Conservation (phyloP, 2,113 vertebrate genomes). For the Larimichthys crocea region DNA sequence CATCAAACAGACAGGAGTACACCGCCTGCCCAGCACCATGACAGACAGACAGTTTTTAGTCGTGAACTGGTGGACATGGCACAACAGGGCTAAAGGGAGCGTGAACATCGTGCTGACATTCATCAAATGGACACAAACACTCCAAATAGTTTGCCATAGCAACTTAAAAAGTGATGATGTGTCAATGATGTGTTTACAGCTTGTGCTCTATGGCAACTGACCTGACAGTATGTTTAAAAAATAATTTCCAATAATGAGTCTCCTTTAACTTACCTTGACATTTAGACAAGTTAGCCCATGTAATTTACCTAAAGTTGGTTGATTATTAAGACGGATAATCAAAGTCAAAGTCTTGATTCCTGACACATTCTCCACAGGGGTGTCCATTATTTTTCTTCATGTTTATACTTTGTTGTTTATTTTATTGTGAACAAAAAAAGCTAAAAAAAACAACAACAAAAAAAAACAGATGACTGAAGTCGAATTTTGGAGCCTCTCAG, state of each 20-base stretch:
- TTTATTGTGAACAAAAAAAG: conserved; percentile 6
- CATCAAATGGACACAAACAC: background rate
- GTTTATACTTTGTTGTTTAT: background rate
- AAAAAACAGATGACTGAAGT: background rate
- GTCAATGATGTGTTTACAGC: background rate
- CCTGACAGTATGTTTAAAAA: conserved; percentile 13
- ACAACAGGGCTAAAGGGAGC: background rate
- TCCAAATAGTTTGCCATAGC: too few relatives aligned
- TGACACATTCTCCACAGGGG: background rate
- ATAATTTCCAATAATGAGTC: conserved; percentile 1
- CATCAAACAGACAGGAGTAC: too few relatives aligned
- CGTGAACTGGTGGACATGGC: background rate
- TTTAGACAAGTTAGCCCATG: conserved; percentile 38
- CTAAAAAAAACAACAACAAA: background rate
- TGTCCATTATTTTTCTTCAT: conserved; percentile 3
- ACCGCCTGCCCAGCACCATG: too few relatives aligned
- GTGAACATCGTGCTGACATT: background rate
- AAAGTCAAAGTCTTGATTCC: conserved; percentile 15
- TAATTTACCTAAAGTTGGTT: background rate
- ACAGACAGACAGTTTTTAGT: background rate
- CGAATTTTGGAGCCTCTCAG: conserved; percentile 11
- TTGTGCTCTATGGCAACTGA: background rate
- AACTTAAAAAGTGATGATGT: background rate
- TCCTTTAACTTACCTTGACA: conserved; percentile 7
- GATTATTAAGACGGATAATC: conserved; percentile 17